These are phyloP conservation scores for Ochotona princeps DNA, from an alignment of 2,113 vertebrate genomes.

Conservation along the genomic window DNA sequence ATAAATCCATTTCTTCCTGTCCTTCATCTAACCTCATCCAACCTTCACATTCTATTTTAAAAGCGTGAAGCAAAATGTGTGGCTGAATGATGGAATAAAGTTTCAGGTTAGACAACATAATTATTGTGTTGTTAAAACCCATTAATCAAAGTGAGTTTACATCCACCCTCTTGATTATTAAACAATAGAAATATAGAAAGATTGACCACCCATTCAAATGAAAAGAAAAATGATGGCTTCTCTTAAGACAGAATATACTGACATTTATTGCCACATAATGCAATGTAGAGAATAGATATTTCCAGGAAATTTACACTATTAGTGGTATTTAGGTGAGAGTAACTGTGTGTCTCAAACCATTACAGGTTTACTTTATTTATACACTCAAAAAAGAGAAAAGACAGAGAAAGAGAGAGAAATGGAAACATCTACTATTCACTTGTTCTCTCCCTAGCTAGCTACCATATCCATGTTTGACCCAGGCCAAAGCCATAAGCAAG, in stretches of 20 bases:
- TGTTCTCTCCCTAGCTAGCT: too few species aligned
- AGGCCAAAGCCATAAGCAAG: too few species aligned
- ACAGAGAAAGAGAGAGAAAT: too few species aligned
- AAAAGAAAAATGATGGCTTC: conserved; percentile 38
- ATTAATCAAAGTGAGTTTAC: conserved; percentile 68
- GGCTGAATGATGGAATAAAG: conserved; percentile 68
- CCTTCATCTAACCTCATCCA: conserved; percentile 42
- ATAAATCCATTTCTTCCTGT: conserved; percentile 48
- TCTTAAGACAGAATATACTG: conserved; percentile 18
- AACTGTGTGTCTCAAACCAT: neutral
- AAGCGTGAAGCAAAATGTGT: conserved; percentile 43
- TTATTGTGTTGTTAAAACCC: conserved; percentile 67
- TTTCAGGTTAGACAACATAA: conserved; percentile 73
- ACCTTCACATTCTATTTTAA: conserved; percentile 57
- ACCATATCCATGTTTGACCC: too few species aligned
- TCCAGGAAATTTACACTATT: conserved; percentile 11
- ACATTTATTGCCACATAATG: neutral
- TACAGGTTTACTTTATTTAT: too few species aligned
- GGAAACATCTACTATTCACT: too few species aligned
- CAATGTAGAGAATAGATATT: neutral
- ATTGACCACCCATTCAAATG: conserved; percentile 42
- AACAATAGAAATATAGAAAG: conserved; percentile 67
- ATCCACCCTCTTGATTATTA: conserved; percentile 66
- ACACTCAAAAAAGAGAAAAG: too few species aligned
- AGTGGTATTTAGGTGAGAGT: neutral